Base-by-base conservation (phyloP, 2,797 vertebrate genomes). In the Australoheros facetus region DNA sequence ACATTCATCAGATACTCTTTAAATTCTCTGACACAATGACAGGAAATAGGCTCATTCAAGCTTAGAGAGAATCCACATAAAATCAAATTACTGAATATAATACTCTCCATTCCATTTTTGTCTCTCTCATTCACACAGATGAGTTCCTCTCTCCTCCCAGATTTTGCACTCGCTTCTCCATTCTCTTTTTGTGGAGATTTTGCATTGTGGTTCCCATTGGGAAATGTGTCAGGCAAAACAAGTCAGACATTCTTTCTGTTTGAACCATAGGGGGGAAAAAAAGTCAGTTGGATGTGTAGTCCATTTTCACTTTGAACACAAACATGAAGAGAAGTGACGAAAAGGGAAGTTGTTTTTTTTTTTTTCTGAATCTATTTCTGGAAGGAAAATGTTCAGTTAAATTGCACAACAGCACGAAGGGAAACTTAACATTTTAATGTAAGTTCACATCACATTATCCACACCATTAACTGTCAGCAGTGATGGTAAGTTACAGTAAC, bases 71-170 rank as follows among this genome's bases (percentile, higher is more conserved):
- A 83, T 85, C 80, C 80, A 55, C 58, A 87, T 73, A 37, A 85
- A 71, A 92, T 90, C 75, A 80, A 87, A 92, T 91, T 83, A 90
- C 88, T 83, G 45, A 85, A 87, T 79, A 87, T 83, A 89, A 81
- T 85, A n/a, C 53, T 59, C 59, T 74, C 13, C 59, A 60, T 30
- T 69, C 57, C 3, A 45, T 79, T 45, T 58, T 64, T 77, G 26
- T 83, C 58, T 51, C 70, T 69, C 73, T 69, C 64, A 51, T 51
- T 51, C 45, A 56, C 75, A 64, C 73, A 74, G 60, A 73, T 21
- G n/a, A 32, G 19, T 23, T 64, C 9, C 37, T 75, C 30, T 42
- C 48, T 71, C 57, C 81, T 56, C 55, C 54, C 26, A 53, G 54
- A 71, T 56, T 55, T 51, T 23, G 3, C 69, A 60, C 71, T 56